Evolutionary conservation across 1,140 invertebrate genomes (phyloP).

Genomic region (Saccostrea cuccullata): DNA sequence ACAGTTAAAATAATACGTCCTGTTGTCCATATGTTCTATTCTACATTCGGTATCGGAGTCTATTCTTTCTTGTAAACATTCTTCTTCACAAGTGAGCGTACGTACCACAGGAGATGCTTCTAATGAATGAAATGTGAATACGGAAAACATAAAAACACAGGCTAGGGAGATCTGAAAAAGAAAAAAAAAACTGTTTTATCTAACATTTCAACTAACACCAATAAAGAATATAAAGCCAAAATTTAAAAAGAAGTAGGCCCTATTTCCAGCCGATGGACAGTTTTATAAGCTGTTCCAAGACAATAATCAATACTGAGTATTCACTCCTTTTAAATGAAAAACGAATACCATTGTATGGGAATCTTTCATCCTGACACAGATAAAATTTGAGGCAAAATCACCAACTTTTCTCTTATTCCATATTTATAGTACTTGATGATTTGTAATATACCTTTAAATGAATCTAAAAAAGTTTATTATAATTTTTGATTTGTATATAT

Average conservation of each 20-base stretch:
- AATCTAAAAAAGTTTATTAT: conserved; percentile 8
- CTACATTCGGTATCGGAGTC: background rate
- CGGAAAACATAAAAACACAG: background rate
- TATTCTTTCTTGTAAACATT: background rate
- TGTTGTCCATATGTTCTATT: background rate
- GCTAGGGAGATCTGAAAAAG: background rate
- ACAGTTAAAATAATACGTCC: background rate
- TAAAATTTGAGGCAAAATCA: background rate
- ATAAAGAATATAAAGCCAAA: background rate
- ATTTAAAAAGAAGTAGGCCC: too few relatives aligned
- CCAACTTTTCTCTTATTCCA: background rate
- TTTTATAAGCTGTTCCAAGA: too few relatives aligned
- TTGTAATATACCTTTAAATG: background rate
- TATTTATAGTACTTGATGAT: background rate
- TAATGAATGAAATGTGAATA: background rate
- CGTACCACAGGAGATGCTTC: background rate
- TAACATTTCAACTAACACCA: background rate
- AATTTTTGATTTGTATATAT: background rate
- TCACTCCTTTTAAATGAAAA: too few relatives aligned
- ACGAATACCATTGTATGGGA: background rate
- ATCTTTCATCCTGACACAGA: background rate
- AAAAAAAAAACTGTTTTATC: background rate
- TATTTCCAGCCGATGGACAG: too few relatives aligned
- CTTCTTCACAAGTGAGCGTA: background rate
- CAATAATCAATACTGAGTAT: too few relatives aligned